These are phyloP conservation scores for Brachionichthys hirsutus DNA, from an alignment of 2,113 vertebrate species.

Conservation along the genomic window DNA sequence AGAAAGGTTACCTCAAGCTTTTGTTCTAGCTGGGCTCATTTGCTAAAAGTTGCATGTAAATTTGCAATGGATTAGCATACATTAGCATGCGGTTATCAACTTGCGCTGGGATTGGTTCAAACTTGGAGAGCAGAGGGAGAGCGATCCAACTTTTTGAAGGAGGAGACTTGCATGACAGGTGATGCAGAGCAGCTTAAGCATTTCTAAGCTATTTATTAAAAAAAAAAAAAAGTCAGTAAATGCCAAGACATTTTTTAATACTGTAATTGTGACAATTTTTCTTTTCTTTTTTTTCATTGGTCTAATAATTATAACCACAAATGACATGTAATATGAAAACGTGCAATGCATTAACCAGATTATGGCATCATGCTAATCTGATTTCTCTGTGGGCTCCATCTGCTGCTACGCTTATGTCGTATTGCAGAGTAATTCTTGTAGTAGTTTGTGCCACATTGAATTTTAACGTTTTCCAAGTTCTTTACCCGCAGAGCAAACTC, in stretches of 20 bases:
- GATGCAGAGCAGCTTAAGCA: not conserved
- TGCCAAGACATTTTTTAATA: constrained; percentile 1
- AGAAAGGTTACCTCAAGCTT: constrained; percentile 52
- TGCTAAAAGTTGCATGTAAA: constrained; percentile 45
- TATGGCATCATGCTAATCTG: constrained; percentile 55
- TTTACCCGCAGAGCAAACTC: not conserved
- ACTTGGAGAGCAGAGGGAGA: constrained; percentile 2
- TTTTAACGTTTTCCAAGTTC: constrained; percentile 14
- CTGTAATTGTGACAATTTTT: constrained; percentile 4
- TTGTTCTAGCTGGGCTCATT: constrained; percentile 52
- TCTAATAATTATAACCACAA: constrained; percentile 43
- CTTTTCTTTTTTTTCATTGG: too few relatives aligned
- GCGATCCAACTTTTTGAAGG: constrained; percentile 16
- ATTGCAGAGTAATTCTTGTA: constrained; percentile 16
- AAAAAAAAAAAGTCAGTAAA: not conserved
- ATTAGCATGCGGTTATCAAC: constrained; percentile 50
- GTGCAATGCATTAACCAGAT: constrained; percentile 46
- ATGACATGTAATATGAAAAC: constrained; percentile 20
- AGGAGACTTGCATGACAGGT: constrained; percentile 7
- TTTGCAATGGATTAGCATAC: constrained; percentile 51
- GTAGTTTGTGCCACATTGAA: constrained; percentile 15
- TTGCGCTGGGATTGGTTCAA: constrained; percentile 22
- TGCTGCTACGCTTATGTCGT: constrained; percentile 25
- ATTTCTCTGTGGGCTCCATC: constrained; percentile 55
- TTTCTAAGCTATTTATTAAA: not conserved